Percentiles rank a stretch among this genome's conserved stretches.
Conservation (phyloP, 2,888 invertebrate genomes). For the Scaptomyza polygonia region DNA sequence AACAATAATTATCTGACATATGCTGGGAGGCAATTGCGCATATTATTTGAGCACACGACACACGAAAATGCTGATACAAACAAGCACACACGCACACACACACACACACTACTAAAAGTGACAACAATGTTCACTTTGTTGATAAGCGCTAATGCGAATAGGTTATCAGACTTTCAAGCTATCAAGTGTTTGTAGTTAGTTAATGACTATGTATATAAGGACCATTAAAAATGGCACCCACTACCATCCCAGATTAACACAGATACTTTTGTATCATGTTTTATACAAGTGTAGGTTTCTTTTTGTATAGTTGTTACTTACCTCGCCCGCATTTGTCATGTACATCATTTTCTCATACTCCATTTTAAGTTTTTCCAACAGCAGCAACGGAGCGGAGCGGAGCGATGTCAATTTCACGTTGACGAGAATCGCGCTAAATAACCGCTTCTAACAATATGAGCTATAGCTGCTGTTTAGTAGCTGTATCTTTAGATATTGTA, state of each 20-base stretch:
- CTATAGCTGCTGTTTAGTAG: slow-evolving; percentile 10
- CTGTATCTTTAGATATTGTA: slow-evolving; percentile 17
- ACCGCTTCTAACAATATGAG: slow-evolving; percentile 12
- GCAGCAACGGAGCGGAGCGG: not conserved
- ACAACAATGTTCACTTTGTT: slow-evolving; percentile 35
- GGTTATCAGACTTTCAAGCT: slow-evolving; percentile 45
- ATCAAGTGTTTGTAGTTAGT: slow-evolving; percentile 32
- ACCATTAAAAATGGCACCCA: slow-evolving; percentile 20
- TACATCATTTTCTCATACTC: slow-evolving; percentile 80
- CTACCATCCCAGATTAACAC: not conserved
- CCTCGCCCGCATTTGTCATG: slow-evolving; percentile 63
- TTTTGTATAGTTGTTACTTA: slow-evolving; percentile 42
- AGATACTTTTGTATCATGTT: slow-evolving; percentile 19
- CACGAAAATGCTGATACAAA: slow-evolving; percentile 10
- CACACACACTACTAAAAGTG: not conserved
- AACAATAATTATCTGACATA: slow-evolving; percentile 56
- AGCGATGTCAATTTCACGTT: not conserved
- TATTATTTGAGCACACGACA: slow-evolving; percentile 54
- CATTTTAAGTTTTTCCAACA: slow-evolving; percentile 54
- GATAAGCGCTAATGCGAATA: slow-evolving; percentile 46
- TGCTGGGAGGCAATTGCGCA: slow-evolving; percentile 55
- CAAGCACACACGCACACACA: slow-evolving; percentile 6
- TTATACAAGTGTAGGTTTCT: not conserved
- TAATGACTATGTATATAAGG: slow-evolving; percentile 8
- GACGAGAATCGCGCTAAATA: slow-evolving; percentile 31